Base-by-base conservation (phyloP, 2,113 vertebrate genomes). In the Kryptolebias marmoratus region DNA sequence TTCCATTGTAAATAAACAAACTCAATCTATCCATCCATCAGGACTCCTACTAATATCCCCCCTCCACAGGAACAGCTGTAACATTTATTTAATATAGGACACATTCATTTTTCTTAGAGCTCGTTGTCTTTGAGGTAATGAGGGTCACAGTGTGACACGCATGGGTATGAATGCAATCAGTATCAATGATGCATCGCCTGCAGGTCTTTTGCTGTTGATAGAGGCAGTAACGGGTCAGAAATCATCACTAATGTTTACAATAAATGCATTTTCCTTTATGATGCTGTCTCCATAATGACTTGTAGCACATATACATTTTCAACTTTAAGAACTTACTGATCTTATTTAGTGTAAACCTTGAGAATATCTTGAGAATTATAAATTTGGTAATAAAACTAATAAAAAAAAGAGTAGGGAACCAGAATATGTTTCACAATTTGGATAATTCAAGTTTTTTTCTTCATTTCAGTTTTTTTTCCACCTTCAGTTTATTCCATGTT, bases 121-220 rank as follows among this genome's bases (percentile, higher is more conserved):
- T 74, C 18, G 45, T 73, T 85, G 81, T 90, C 80, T 85, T 88
- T 77, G 74, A 65, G 78, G 80, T 88, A 87, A 91, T 75, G 79
- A 75, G 70, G 72, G 83, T 88, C 78, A 73, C 66, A 81, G 44
- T 54, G 67, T 70, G 49, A 77, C 44, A 57, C 5, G 36, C 73
- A 72, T 56, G 42, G 60, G 56, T 48, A 71, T 60, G 76, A 65
- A 72, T 57, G 42, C 71, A 73, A 49, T 45, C 80, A 58, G 28
- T 78, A 64, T 82, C 72, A 70, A 68, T 71, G 84, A 89, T 86
- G 75, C 67, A 81, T 79, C 54, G 45, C 67, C 61, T 50, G 47
- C 1, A 3, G 74, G 58, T 68, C 77, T 83, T 80, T 79, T 79
- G 61, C 62, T 70, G 67, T 56, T 84, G 83, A 88, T 73, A 67